These are phyloP conservation scores for Chloebia gouldiae DNA, from an alignment of 2,113 vertebrate species.

Conservation along the genomic window DNA sequence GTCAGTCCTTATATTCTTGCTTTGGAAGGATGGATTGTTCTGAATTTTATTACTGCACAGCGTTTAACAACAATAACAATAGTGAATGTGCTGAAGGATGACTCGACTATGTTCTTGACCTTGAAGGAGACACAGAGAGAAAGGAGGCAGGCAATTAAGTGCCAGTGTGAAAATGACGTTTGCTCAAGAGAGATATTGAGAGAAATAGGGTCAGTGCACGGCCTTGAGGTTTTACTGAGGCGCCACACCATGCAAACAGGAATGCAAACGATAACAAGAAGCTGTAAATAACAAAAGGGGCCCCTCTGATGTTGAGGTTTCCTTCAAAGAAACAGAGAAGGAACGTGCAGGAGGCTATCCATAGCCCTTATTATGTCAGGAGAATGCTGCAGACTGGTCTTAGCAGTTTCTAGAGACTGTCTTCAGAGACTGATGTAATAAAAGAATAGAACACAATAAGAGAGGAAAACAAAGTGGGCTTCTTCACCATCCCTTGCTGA, in stretches of 20 bases:
- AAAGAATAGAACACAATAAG: not conserved
- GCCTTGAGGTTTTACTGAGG: slow-evolving; percentile 18
- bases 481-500: not conserved
- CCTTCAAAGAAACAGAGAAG: not conserved
- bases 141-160: not conserved
- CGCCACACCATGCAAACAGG: not conserved
- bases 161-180: not conserved
- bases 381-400: not conserved
- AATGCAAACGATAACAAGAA: not conserved
- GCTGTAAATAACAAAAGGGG: not conserved
- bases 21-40: not conserved
- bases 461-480: not conserved
- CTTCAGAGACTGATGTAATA: not conserved
- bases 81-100: not conserved
- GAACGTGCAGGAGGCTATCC: not conserved
- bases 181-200: not conserved
- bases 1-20: not conserved
- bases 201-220: not conserved
- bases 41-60: not conserved
- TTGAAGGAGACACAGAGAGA: not conserved
- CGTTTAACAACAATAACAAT: not conserved
- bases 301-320: not conserved
- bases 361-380: not conserved
- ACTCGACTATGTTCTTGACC: not conserved
- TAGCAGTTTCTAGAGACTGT: not conserved